Percentiles rank a stretch among this genome's conserved stretches.
phyloP scores from a whole-genome alignment of 2,888 invertebrate species.

The Microplitis deprimator region DNA sequence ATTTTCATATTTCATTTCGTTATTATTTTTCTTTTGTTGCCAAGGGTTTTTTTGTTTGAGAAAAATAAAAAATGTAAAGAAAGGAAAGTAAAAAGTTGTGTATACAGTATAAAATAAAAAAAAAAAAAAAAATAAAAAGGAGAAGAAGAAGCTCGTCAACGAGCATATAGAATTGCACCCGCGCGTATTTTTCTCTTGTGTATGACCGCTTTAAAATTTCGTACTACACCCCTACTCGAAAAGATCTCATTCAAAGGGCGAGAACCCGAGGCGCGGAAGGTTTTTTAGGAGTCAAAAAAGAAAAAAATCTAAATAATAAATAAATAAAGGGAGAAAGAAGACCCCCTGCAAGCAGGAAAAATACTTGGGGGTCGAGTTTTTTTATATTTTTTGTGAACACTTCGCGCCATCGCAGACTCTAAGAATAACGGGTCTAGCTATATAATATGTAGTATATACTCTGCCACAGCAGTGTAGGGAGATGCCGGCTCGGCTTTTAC shows the following conservation, averaged over 20 bases:
- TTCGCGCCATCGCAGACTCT: slow-evolving; percentile 26
- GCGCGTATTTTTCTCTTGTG: slow-evolving; percentile 12
- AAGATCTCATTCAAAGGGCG: background rate
- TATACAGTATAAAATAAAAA: background rate
- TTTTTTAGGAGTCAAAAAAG: background rate
- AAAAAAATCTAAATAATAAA: slow-evolving; percentile 1
- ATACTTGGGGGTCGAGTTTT: slow-evolving; percentile 27
- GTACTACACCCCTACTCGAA: background rate
- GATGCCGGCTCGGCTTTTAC: slow-evolving; percentile 42
- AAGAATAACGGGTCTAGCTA: slow-evolving; percentile 5
- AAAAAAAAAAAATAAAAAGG: background rate
- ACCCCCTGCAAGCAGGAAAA: background rate
- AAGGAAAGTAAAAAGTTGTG: background rate
- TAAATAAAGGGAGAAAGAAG: slow-evolving; percentile 10
- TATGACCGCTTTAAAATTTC: slow-evolving; percentile 18
- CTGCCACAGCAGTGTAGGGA: background rate
- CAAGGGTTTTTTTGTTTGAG: background rate
- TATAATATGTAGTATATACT: slow-evolving; percentile 10
- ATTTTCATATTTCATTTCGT: slow-evolving; percentile 20
- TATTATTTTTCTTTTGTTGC: background rate
- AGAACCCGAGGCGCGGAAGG: background rate
- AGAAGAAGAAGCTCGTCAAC: background rate
- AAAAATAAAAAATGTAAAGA: background rate
- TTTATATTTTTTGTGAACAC: slow-evolving; percentile 34
- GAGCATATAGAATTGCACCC: background rate